A percentile compares a stretch with the other conserved stretches of the same genome.
Conservation (phyloP, 2,113 vertebrate genomes). For the Microtus pennsylvanicus region DNA sequence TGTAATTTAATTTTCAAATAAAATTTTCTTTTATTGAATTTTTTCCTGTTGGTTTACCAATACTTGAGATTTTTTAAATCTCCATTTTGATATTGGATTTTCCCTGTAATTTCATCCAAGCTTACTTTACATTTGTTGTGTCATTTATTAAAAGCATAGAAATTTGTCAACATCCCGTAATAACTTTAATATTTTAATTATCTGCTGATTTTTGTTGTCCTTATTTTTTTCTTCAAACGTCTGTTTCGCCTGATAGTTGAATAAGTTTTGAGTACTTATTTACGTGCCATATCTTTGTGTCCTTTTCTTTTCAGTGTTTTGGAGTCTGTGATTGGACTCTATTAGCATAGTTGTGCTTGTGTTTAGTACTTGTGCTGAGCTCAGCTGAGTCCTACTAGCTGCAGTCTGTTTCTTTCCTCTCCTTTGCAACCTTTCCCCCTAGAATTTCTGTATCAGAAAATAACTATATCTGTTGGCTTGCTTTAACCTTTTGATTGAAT, state of each 20-base stretch:
- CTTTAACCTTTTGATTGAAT: background rate
- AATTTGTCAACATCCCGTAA: background rate
- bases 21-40: background rate
- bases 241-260: background rate
- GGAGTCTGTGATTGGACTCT: background rate
- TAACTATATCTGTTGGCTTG: background rate
- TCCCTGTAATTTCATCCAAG: background rate
- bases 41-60: background rate
- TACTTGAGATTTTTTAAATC: background rate
- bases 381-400: background rate
- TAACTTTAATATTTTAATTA: slow-evolving; percentile 20
- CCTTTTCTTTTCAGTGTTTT: slow-evolving; percentile 29
- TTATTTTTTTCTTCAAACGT: slow-evolving; percentile 16
- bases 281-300: background rate
- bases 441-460: background rate
- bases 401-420: background rate
- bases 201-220: background rate
- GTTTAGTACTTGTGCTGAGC: background rate
- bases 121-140: slow-evolving; percentile 45
- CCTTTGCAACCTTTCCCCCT: background rate
- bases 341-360: background rate
- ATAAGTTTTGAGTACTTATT: background rate
- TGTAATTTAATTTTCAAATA: no score
- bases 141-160: background rate
- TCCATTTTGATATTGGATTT: slow-evolving; percentile 25